Base-by-base conservation (phyloP, 1,140 invertebrate species). In the Dinoponera quadriceps region DNA sequence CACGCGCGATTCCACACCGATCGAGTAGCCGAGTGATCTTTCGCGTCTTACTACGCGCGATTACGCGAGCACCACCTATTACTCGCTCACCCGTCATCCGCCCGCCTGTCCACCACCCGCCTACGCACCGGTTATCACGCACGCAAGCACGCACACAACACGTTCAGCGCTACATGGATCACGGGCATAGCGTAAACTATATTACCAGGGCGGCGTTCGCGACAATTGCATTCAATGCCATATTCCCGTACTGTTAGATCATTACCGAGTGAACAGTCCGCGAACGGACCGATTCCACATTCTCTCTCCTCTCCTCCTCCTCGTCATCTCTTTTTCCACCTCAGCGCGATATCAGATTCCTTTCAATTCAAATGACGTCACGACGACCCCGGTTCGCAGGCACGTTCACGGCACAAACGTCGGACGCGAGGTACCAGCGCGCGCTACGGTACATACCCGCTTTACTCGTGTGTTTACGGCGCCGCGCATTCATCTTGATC, bases 361-460 rank as follows among this genome's bases (percentile, higher is more conserved):
- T 75, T 75, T 75, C 73, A 75, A 75, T 75, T 75, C 73, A 65
- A 51, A 63, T 65, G 73, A 75, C 73, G 59, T 75, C 73, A 75
- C 44, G 38, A 44, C 38, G 38, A 44, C 38, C 38, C 38, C 38
- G 38, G 38, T 11, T 44, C 33, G 33, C 33, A 33, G n/a, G n/a
- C 72, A 25, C 27, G 38, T 49, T 75, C 59, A 44, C 59, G 20
- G 18, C 25, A 18, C 18, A 49, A 22, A 60, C n/a, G 18, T 20
- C 16, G 14, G 18, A 63, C 13, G 13, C 59, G 20, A 49, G 7
- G 1, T 14, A 25, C 14, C 44, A 25, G 27, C 22, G 14, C 5
- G 11, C 59, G 22, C 25, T 49, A 11, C 51, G 69, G n/a, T 60
- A 59, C n/a, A n/a, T n/a, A n/a, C 18, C 62, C 38, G 14, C 14